Evolutionary conservation across 2,113 vertebrate genomes (phyloP), one percentile per base, ranked within the genome.

Genomic region (Fregetta grallaria): DNA sequence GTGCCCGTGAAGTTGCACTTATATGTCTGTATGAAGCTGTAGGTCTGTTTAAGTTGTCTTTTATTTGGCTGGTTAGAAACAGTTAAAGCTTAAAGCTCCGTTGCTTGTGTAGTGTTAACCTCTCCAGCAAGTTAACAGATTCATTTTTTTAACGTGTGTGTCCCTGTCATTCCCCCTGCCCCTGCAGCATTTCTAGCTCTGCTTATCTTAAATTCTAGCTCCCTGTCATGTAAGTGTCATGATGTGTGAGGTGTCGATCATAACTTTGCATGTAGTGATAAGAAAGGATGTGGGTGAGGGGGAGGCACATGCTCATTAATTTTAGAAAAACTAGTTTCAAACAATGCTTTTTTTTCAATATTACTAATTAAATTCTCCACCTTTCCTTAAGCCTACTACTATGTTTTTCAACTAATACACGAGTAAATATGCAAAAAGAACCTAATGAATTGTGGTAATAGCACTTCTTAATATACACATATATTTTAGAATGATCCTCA

Each of bases 191-290:
- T 75, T 94, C 50, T 79, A 34, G 10, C 15, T 71, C 25, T 82
- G 42, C 11, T 83, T 81, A 4, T 58, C 59, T 83, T 40, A 44
- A 75, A 65, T 74, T 71, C 34, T 66, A 62, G 10, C 12, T 23
- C 44, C 9, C 19, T 74, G 68, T 77, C 78, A 21, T 0, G 0
- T 27, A 34, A 71, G 22, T 30, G 34, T 71, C 2, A 1, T 47
- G 47, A 56, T 79, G 20, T 56, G 29, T 62, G 55, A 62, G 63
- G 13, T 94, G 56, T 85, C 3, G 8, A 40, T 85, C 11, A 1
- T 40, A 56, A 56, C 13, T 75, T 72, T 49, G 32, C 20, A 11
- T 4, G 3, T 30, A 59, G 29, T 25, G 18, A 7, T 80, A 29
- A 4, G 26, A 75, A 63, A 63, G 53, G 70, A 18, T 79, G 32